A percentile compares a stretch with the other conserved stretches of the same genome.
Evolutionary conservation across 1,140 invertebrate species (phyloP).

Genomic region (Globodera ellingtonae): DNA sequence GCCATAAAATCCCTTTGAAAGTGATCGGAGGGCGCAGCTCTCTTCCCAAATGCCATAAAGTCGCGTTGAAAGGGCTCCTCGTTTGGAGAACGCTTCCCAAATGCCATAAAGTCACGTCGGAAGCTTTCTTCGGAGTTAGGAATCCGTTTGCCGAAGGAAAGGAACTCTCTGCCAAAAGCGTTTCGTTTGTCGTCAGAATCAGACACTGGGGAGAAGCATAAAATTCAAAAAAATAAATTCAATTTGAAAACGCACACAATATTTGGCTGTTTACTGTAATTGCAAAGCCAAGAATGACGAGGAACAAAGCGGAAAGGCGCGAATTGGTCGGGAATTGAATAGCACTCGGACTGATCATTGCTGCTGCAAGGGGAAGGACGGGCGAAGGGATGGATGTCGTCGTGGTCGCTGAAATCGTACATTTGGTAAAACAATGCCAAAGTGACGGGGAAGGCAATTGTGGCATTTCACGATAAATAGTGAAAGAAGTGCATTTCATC

Average conservation of each 20-base stretch:
- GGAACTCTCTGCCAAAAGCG: slow-evolving; percentile 32
- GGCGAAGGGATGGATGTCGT: background rate
- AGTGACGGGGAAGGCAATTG: background rate
- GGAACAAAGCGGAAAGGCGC: background rate
- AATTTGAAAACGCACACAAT: background rate
- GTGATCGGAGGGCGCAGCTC: slow-evolving; percentile 4
- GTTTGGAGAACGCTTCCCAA: slow-evolving; percentile 19
- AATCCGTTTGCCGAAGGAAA: slow-evolving; percentile 29
- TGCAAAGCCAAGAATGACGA: background rate
- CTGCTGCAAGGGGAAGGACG: background rate
- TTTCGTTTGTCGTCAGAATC: slow-evolving; percentile 27
- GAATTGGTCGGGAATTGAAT: background rate
- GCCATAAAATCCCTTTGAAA: slow-evolving; percentile 37
- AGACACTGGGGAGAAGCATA: background rate
- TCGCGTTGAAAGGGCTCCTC: slow-evolving; percentile 25
- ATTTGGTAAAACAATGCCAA: background rate
- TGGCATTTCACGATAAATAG: background rate
- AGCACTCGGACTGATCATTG: background rate
- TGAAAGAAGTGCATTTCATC: background rate
- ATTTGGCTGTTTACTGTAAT: background rate
- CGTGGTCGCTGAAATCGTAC: background rate
- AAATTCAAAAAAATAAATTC: slow-evolving; percentile 18
- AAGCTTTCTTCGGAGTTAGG: slow-evolving; percentile 14
- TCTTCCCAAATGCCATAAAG: slow-evolving; percentile 33
- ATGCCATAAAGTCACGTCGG: slow-evolving; percentile 31